A percentile compares a stretch with the other conserved stretches of the same genome.
phyloP scores from a whole-genome alignment of 1,140 invertebrate genomes.

The Dendroctonus valens region DNA sequence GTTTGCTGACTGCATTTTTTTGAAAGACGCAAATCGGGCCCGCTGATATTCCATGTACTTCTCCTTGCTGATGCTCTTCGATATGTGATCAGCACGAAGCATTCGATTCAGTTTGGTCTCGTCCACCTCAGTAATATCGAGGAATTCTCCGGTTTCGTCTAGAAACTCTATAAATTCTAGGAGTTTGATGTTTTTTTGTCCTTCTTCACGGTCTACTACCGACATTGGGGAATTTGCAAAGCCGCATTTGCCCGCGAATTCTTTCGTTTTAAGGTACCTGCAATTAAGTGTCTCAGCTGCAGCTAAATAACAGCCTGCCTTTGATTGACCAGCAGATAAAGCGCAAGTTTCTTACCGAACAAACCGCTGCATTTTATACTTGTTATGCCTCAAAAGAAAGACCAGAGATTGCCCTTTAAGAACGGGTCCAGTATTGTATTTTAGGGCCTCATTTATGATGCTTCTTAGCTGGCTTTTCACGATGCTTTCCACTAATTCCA shows the following conservation, averaged over 20 bases:
- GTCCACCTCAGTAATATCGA: slow-evolving; percentile 53
- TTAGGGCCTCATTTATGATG: slow-evolving; percentile 59
- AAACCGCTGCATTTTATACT: slow-evolving; percentile 50
- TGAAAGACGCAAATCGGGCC: slow-evolving; percentile 11
- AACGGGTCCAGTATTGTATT: slow-evolving; percentile 53
- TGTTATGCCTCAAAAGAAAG: slow-evolving; percentile 65
- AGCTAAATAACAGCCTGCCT: background rate
- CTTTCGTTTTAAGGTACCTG: slow-evolving; percentile 9
- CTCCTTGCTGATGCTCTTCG: slow-evolving; percentile 54
- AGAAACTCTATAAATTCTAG: slow-evolving; percentile 55
- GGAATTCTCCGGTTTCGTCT: slow-evolving; percentile 60
- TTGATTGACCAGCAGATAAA: background rate
- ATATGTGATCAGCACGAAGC: slow-evolving; percentile 55
- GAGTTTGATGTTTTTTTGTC: slow-evolving; percentile 41
- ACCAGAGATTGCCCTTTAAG: slow-evolving; percentile 60
- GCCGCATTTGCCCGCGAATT: background rate
- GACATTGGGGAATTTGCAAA: slow-evolving; percentile 3
- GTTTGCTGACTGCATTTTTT: no score
- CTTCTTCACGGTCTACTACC: slow-evolving; percentile 31
- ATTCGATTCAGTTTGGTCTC: slow-evolving; percentile 54
- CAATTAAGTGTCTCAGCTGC: background rate
- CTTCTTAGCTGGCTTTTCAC: slow-evolving; percentile 61
- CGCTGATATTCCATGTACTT: slow-evolving; percentile 56
- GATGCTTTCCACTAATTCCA: slow-evolving; percentile 65
- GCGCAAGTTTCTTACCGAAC: slow-evolving; percentile 39